Base-by-base conservation (phyloP, 2,797 vertebrate species). In the Hyperoplus immaculatus region DNA sequence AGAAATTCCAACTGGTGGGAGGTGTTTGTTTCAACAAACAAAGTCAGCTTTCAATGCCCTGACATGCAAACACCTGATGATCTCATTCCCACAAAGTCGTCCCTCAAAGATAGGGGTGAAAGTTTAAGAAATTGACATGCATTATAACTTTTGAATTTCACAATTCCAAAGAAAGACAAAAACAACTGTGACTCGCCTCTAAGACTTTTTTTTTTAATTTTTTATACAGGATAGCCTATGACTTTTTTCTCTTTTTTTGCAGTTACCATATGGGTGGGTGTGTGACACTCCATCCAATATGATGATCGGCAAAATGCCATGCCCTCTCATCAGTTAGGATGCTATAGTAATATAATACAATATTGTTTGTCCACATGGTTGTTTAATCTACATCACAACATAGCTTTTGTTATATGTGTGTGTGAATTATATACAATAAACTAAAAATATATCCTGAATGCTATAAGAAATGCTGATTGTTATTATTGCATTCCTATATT, bases 1-100 rank as follows among this genome's bases (percentile, higher is more conserved):
- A 46, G 16, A 58, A 71, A 69, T 64, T 51, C 29, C 42, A 42
- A 14, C 36, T 41, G 6, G 15, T 4, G 36, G 55, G 38, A 72
- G 41, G 16, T 18, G 49, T 69, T 14, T 21, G 39, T 74, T 78
- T 39, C n/a, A n/a, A 10, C 41, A 63, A 38, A 39, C 45, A 56
- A 61, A 63, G 63, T 61, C 21, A 69, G 13, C 12, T 13, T 55
- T 74, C 13, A 38, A 4, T 1, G 29, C 9, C 38, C 29, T 59
- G 16, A 39, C 36, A 56, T n/a, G 43, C 13, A 13, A 36, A 45
- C 13, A 59, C n/a, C 58, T 18, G 61, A 38, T 66, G n/a, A 80
- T 55, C 41, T 21, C 9, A 61, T 53, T 38, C 39, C 12, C 3
- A 55, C 10, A 55, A 29, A 42, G 8, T 15, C 29, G 29, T 29